phyloP scores from a whole-genome alignment of 2,888 invertebrate genomes.

The Perithous albicinctus region DNA sequence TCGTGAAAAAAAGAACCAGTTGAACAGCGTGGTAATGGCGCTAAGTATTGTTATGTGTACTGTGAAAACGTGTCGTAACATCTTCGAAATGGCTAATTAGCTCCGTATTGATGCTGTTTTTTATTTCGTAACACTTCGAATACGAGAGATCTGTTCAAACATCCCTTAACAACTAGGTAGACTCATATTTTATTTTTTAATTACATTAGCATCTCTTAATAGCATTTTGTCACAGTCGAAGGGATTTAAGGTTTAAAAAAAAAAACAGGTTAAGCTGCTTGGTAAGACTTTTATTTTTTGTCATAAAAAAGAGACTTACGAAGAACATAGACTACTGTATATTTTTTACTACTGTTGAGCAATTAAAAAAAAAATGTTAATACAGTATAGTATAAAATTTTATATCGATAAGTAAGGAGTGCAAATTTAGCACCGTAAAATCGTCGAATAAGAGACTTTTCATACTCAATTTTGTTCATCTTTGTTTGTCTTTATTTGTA shows the following conservation, averaged over 20 bases:
- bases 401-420: too few relatives aligned
- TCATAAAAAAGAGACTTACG: too few relatives aligned
- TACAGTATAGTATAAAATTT: too few relatives aligned
- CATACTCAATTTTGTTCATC: too few relatives aligned
- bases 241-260: neutral
- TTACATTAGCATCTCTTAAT: neutral
- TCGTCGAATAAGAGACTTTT: too few relatives aligned
- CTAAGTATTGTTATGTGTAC: conserved; percentile 54
- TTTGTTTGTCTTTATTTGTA: too few relatives aligned
- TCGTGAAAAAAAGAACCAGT: conserved; percentile 48
- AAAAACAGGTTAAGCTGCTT: too few relatives aligned
- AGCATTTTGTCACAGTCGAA: neutral
- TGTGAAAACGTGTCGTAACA: conserved; percentile 56
- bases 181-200: neutral
- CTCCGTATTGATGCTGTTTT: conserved; percentile 26
- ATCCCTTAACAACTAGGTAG: neutral
- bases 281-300: too few relatives aligned
- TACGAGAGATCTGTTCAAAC: conserved; percentile 5
- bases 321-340: too few relatives aligned
- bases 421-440: too few relatives aligned
- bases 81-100: conserved; percentile 54
- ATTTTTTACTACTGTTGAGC: too few relatives aligned
- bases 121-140: conserved; percentile 28
- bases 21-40: conserved; percentile 53
- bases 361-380: too few relatives aligned